A percentile compares a stretch with the other conserved stretches of the same genome.
phyloP scores from a whole-genome alignment of 1,140 invertebrate species.

The Drosophila varians region DNA sequence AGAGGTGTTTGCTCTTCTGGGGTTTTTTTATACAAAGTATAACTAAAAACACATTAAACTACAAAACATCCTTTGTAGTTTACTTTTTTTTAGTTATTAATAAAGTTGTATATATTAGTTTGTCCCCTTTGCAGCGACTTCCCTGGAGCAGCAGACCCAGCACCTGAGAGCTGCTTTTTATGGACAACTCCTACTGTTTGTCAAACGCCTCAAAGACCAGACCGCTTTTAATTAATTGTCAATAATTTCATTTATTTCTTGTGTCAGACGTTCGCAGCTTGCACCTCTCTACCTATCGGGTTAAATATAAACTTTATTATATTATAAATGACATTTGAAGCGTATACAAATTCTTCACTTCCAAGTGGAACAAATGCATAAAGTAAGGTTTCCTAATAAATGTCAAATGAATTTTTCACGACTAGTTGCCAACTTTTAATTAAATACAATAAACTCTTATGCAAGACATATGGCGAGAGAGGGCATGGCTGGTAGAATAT shows the following conservation, averaged over 20 bases:
- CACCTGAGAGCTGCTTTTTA: constrained; percentile 66
- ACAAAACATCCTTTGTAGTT: too few species aligned
- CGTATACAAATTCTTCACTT: not conserved
- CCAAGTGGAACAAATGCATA: not conserved
- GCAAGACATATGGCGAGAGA: not conserved
- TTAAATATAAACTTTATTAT: not conserved
- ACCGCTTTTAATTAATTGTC: constrained; percentile 76
- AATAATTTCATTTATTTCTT: constrained; percentile 80
- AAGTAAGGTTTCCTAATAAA: not conserved
- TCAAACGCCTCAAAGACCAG: constrained; percentile 75
- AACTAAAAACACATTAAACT: not conserved
- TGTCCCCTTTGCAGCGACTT: constrained; percentile 2
- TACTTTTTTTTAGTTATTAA: too few species aligned
- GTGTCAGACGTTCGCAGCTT: constrained; percentile 35
- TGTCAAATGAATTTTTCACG: not conserved
- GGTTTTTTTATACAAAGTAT: not conserved
- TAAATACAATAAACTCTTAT: not conserved
- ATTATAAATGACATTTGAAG: not conserved
- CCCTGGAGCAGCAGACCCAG: constrained; percentile 18
- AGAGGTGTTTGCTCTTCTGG: constrained; percentile 15
- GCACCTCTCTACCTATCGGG: constrained; percentile 1
- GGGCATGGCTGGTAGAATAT: not conserved
- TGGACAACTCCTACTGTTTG: constrained; percentile 75
- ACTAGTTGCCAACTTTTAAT: not conserved
- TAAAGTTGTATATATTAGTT: too few species aligned